Evolutionary conservation across 2,113 vertebrate species (phyloP), one percentile per base, ranked within the genome.

Genomic region (Sarotherodon lohbergeri): DNA sequence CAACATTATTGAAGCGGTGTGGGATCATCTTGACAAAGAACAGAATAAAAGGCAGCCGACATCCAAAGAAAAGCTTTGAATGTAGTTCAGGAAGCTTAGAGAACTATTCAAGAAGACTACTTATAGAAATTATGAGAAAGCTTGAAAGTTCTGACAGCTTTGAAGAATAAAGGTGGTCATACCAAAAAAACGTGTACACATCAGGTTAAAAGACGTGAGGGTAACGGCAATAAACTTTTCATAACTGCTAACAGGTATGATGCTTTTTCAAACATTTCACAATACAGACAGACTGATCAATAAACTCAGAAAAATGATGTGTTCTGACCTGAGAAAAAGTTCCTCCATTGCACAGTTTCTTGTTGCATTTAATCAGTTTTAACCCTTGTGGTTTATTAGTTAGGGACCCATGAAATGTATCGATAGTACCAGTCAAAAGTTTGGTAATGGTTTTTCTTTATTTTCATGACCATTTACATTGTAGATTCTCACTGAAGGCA

Each of bases 261-360:
- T 46, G 13, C 1, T 48, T 76, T 73, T 73, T 43, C 68, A 73
- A 36, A 63, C 59, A 63, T 63, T 34, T 63, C 59, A 34, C 59
- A 63, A 63, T 36, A 36, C 17, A 34, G 32, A 36, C 59, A 63
- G 29, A 63, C 59, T 63, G 32, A 63, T 2, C 1, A 63, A 63
- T 63, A 61, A 61, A 61, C 29, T 34, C 0, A 1, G 8, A 34
- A 46, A 48, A 27, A 27, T 46, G 0, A 4, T 9, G 14, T 48
- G 14, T 46, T 48, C 68, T 76, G 24, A 48, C 3, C 7, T 68
- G 34, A 68, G 11, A 4, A 68, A 68, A 14, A 5, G 63, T 68
- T 68, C n/a, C 9, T 76, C 5, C 0, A 27, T 7, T 48, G 43
- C 5, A 76, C 43, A 29, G 41, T 48, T 76, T 50, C 24, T 29